Evolutionary conservation across 2,113 vertebrate species (phyloP).

Genomic region (Psittacara wagleri): DNA sequence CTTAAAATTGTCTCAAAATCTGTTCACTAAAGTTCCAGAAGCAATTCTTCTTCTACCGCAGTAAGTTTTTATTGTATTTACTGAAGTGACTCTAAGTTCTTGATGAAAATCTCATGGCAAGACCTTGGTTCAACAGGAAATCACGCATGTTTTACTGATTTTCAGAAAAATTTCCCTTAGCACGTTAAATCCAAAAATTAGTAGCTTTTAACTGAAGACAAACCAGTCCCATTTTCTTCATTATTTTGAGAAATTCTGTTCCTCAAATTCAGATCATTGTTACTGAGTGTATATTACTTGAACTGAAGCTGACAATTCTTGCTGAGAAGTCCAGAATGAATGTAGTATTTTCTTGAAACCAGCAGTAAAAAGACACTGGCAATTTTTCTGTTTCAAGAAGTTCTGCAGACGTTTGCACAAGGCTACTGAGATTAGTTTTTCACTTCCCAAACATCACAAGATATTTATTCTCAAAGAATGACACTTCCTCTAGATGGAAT

Average conservation of each 20-base stretch:
- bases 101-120: not conserved
- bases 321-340: not conserved
- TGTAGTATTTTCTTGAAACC: not conserved
- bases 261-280: not conserved
- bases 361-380: not conserved
- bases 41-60: conserved; percentile 83
- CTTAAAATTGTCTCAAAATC: conserved; percentile 88
- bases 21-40: conserved; percentile 80
- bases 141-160: not conserved
- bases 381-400: not conserved
- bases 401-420: not conserved
- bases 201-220: not conserved
- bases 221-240: not conserved
- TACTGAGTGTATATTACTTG: not conserved
- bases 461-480: not conserved
- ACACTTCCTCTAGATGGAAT: not conserved
- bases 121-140: not conserved
- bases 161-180: not conserved
- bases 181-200: not conserved
- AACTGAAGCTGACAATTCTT: not conserved
- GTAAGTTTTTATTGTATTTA: conserved; percentile 78
- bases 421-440: not conserved
- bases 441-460: not conserved
- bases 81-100: not conserved
- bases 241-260: not conserved